Conservation (phyloP, 2,888 invertebrate species). For the Notocelia uddmanniana region DNA sequence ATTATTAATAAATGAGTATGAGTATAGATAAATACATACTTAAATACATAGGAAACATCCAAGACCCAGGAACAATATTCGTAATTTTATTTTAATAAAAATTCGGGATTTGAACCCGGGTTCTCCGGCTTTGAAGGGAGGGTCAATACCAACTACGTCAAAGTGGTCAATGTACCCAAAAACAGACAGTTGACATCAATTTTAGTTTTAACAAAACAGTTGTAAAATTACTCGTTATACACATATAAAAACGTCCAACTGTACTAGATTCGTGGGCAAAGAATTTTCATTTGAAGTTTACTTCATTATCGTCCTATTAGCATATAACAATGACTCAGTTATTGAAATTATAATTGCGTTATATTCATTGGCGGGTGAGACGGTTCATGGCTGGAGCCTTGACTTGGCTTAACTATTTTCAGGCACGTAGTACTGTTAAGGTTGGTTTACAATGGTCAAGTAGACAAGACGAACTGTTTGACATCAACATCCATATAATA, state of each 20-base stretch:
- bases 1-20: too few species aligned
- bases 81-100: too few species aligned
- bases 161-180: too few species aligned
- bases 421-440: background rate
- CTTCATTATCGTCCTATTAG: conserved; percentile 8
- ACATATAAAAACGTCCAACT: background rate
- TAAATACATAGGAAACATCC: too few species aligned
- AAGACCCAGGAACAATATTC: too few species aligned
- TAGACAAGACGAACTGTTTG: background rate
- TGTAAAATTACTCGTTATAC: background rate
- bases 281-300: conserved; percentile 8
- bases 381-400: conserved; percentile 41
- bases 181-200: too few species aligned
- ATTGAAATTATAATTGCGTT: conserved; percentile 35
- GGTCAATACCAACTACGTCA: too few species aligned
- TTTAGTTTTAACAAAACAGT: too few species aligned
- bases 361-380: conserved; percentile 28
- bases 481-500: too few species aligned
- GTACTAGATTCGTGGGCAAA: background rate
- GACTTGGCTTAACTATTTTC: conserved; percentile 16
- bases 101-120: too few species aligned
- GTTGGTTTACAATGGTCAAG: background rate
- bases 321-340: conserved; percentile 40
- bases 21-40: too few species aligned
- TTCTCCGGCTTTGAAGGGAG: too few species aligned